Evolutionary conservation across 2,797 vertebrate genomes (phyloP).

Genomic region (Malurus leucopterus): DNA sequence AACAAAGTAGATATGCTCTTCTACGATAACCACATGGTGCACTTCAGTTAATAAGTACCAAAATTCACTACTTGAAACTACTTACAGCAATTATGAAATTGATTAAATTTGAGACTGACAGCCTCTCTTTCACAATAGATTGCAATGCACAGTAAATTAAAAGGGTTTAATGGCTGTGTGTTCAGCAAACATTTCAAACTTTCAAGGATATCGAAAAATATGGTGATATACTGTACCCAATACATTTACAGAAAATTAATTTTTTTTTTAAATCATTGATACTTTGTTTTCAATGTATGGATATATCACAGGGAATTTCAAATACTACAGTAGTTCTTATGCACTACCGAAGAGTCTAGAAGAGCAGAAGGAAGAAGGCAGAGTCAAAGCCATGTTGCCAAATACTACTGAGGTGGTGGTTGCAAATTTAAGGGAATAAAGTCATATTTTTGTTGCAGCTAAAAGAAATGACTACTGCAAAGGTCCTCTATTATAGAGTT

Average conservation of each 20-base stretch:
- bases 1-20: background rate
- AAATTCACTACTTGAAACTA: background rate
- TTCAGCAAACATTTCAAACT: background rate
- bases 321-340: background rate
- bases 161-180: background rate
- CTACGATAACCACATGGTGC: background rate
- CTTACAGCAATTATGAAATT: background rate
- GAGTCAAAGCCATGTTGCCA: background rate
- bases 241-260: background rate
- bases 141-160: background rate
- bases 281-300: background rate
- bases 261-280: background rate
- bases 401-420: background rate
- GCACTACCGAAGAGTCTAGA: background rate
- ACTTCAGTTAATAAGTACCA: constrained; percentile 19
- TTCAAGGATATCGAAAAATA: background rate
- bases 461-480: background rate
- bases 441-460: background rate
- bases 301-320: background rate
- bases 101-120: background rate
- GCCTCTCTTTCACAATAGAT: background rate
- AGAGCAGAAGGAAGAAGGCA: background rate
- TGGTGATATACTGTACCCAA: background rate
- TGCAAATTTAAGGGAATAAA: background rate
- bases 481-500: background rate